Conservation (phyloP, 1,140 invertebrate species). For the Halesus radiatus region DNA sequence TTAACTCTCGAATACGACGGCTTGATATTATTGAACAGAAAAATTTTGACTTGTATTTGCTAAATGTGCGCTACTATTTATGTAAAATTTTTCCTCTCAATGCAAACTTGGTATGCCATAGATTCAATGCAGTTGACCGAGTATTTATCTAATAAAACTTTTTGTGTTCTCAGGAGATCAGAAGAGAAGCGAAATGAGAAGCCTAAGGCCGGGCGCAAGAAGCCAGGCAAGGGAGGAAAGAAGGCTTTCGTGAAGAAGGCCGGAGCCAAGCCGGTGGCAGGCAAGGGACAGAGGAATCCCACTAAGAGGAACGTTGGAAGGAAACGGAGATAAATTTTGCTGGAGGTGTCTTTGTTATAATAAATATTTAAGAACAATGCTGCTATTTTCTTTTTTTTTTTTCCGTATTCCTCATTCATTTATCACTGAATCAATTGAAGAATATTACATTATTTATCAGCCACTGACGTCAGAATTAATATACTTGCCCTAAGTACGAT, state of each 20-base stretch:
- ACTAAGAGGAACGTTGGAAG: conserved; percentile 73
- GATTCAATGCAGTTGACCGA: too few species aligned
- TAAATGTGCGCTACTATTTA: too few species aligned
- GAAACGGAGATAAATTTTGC: conserved; percentile 71
- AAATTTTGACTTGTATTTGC: too few species aligned
- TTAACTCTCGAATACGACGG: too few species aligned
- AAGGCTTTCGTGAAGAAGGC: conserved; percentile 26
- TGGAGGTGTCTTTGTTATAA: neutral
- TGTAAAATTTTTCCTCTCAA: too few species aligned
- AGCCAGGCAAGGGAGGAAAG: conserved; percentile 55
- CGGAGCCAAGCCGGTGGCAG: conserved; percentile 72
- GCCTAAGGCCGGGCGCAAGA: conserved; percentile 64
- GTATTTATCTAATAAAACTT: too few species aligned
- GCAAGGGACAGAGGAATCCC: conserved; percentile 75
- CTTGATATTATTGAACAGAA: too few species aligned
- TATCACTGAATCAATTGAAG: neutral
- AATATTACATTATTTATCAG: too few species aligned
- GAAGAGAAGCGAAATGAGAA: conserved; percentile 68
- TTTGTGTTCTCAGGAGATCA: conserved; percentile 61
- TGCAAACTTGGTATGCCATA: too few species aligned
- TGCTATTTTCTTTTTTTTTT: neutral
- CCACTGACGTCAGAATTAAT: too few species aligned
- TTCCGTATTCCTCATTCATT: neutral
- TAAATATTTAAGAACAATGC: conserved; percentile 5
- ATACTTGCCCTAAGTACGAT: too few species aligned